Evolutionary conservation across 1,140 invertebrate genomes (phyloP).

Genomic region (Drosophila littoralis): DNA sequence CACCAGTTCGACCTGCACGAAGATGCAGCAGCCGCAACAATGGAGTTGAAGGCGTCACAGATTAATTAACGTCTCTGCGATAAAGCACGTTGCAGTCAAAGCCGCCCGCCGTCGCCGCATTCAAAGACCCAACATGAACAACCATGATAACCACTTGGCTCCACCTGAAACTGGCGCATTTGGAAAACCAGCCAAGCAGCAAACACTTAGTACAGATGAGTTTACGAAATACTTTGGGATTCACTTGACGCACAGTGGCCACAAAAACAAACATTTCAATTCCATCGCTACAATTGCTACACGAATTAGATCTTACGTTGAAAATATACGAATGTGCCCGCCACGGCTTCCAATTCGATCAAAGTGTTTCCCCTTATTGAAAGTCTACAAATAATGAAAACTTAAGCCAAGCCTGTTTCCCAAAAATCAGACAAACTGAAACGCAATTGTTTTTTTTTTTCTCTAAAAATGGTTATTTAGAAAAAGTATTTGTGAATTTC

Average conservation of each 20-base stretch:
- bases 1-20: constrained; percentile 48
- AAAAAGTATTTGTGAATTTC: no score
- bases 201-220: constrained; percentile 18
- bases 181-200: constrained; percentile 3
- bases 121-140: constrained; percentile 33
- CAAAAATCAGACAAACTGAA: no score
- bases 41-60: constrained; percentile 61
- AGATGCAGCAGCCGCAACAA: constrained; percentile 62
- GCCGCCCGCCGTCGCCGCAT: constrained; percentile 3
- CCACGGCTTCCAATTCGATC: no score
- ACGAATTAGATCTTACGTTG: no score
- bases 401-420: no score
- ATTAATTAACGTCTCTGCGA: constrained; percentile 78
- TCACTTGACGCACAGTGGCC: constrained; percentile 3
- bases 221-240: neutral
- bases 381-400: no score
- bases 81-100: constrained; percentile 67
- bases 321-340: no score
- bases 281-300: no score
- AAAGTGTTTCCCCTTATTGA: no score
- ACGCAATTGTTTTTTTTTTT: no score
- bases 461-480: no score
- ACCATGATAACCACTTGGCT: constrained; percentile 24
- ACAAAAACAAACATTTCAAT: neutral
- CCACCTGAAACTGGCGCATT: constrained; percentile 12